Evolutionary conservation across 1,140 invertebrate species (phyloP), one percentile per base, ranked within the genome.

Genomic region (Trichonephila clavata): DNA sequence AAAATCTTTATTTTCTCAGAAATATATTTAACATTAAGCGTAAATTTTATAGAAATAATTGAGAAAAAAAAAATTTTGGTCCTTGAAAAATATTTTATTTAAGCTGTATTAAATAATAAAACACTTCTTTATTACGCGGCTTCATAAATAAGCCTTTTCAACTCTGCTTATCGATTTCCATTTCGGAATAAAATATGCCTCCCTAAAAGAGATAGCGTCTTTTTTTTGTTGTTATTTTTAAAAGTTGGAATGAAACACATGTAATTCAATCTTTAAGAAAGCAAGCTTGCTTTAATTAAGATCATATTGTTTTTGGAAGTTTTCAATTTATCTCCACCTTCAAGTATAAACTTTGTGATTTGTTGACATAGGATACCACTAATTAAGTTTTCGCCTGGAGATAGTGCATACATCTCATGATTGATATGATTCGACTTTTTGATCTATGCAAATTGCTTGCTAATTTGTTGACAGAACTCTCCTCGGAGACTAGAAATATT

Each of bases 401-500:
- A 32, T 65, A 16, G 27, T n/a, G 18, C n/a, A 10, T 63, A 16
- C 18, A 65, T 86, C 3, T n/a, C 20, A 24, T 86, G 84, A 86
- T 59, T 60, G 84, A 86, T 86, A 60, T 59, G 59, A 86, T 61
- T 86, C 59, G 21, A 3, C 24, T 63, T 63, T 86, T 86, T 77
- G 89, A 80, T 90, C 68, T 90, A 90, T 90, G 89, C 89, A 90
- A 81, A 90, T 90, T 13, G 50, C 24, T 60, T 90, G 43, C 27
- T 90, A 90, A 90, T 90, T 90, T 90, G 89, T 90, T 90, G 71
- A 80, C 57, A 5, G 21, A 77, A 59, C 50, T 20, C 32, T 71
- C 63, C 43, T 59, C 18, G 71, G 50, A 27, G 89, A 21, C n/a
- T 50, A 39, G 20, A 27, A 60, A 60, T 90, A 61, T 90, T 90